Evolutionary conservation across 2,113 vertebrate species (phyloP), one percentile per base, ranked within the genome.

Genomic region (Choloepus hoffmanni): DNA sequence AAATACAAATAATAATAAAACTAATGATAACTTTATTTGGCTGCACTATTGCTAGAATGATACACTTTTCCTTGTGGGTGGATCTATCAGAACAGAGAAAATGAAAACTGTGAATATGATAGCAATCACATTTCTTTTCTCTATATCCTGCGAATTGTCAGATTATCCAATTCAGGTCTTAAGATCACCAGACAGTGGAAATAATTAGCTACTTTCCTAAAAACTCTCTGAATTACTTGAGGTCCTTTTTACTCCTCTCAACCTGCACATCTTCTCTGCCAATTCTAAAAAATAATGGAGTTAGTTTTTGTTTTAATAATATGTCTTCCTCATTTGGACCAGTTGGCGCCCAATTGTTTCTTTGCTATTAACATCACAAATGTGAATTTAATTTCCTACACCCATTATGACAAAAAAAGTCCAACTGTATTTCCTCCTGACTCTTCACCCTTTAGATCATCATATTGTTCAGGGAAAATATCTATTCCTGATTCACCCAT

Each of bases 171-270:
- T 90, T 85, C 73, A 85, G 24, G 36, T 58, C 60, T 85, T 93
- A 74, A 36, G 14, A 81, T 50, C 23, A 16, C 11, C 62, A 81
- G 73, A 45, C 30, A 50, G 19, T 72, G 21, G 36, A 93, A 93
- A 85, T 90, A 93, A 85, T 90, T 88, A 53, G 12, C 70, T 79
- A 85, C 30, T 72, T 85, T 58, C 63, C 45, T 90, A 33, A 93
- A 90, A 93, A 58, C 23, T 73, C 28, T 65, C 13, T 5, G 13
- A 81, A 81, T 73, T 73, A 10, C 6, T 45, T 45, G 43, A 45
- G 43, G 2, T 53, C 9, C 50, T 4, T 79, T 73, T 79, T 81
- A 19, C 40, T 2, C 93, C n/a, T 95, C 24, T 76, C 40, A 74
- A 60, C 12, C 48, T 89, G 10, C 7, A 18, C 13, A 78, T 36